phyloP scores from a whole-genome alignment of 2,888 invertebrate genomes.

The Oxytorus armatus region DNA sequence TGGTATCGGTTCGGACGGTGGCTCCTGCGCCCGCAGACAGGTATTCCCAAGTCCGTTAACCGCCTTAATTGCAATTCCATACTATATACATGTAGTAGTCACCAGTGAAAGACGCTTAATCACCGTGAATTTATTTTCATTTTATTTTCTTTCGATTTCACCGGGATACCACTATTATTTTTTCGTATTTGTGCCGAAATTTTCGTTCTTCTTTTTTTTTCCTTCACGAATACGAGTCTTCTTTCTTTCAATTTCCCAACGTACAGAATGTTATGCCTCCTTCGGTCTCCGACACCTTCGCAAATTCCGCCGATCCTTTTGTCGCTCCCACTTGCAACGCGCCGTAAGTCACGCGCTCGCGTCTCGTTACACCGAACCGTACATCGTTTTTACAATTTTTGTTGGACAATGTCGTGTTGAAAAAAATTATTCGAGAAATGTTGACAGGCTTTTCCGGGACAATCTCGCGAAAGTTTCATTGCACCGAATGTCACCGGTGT shows the following conservation, averaged over 20 bases:
- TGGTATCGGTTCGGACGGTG: constrained; percentile 57
- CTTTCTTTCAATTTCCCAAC: too few species aligned
- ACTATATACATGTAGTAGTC: constrained; percentile 24
- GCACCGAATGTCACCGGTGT: too few species aligned
- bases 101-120: constrained; percentile 56
- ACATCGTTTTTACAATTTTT: too few species aligned
- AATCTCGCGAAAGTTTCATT: too few species aligned
- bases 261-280: background rate
- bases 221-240: too few species aligned
- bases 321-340: constrained; percentile 32
- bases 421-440: constrained; percentile 2
- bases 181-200: background rate
- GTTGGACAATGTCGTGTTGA: too few species aligned
- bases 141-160: background rate
- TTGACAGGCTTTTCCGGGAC: background rate
- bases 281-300: constrained; percentile 14
- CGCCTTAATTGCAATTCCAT: constrained; percentile 76
- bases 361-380: too few species aligned
- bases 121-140: background rate
- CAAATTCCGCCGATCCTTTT: constrained; percentile 40
- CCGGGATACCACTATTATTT: too few species aligned
- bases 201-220: background rate
- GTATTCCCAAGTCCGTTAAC: constrained; percentile 80
- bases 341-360: background rate
- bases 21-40: constrained; percentile 74